Percentiles rank a stretch among this genome's conserved stretches.
Conservation (phyloP, 2,113 vertebrate genomes). For the Malurus alboscapulatus region DNA sequence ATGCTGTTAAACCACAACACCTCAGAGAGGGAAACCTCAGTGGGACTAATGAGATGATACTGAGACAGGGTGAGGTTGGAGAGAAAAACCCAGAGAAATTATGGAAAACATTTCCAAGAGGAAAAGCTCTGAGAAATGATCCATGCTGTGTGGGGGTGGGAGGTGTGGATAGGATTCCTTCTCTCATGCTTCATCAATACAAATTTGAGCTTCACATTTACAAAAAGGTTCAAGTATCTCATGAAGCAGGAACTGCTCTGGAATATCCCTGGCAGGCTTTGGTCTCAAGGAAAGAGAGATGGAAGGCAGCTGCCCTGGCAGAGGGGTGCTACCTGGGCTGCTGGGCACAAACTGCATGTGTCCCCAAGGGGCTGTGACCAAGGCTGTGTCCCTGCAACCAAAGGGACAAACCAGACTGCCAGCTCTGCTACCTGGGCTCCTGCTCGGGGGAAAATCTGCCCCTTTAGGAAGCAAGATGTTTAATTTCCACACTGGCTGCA, state of each 20-base stretch:
- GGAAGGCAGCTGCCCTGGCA: not conserved
- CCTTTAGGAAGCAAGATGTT: conserved; percentile 31
- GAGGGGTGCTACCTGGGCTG: not conserved
- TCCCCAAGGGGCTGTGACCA: not conserved
- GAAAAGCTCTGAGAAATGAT: not conserved
- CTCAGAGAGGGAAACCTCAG: not conserved
- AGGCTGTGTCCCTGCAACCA: not conserved
- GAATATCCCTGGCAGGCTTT: not conserved
- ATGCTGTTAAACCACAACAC: not conserved
- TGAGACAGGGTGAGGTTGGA: not conserved
- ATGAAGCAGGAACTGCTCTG: not conserved
- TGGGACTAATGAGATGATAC: not conserved
- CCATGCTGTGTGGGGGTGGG: not conserved
- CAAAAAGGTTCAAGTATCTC: not conserved
- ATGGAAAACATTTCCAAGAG: not conserved
- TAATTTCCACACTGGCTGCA: conserved; percentile 46
- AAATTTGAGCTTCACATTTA: not conserved
- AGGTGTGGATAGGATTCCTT: not conserved
- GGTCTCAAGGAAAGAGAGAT: not conserved
- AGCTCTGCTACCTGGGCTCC: not conserved
- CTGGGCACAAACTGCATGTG: not conserved
- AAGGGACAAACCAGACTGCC: not conserved
- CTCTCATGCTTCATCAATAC: not conserved
- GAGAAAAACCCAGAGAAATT: not conserved
- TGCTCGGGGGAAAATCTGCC: not conserved